Evolutionary conservation across 1,140 invertebrate species (phyloP).

Genomic region (Octopus bimaculoides): DNA sequence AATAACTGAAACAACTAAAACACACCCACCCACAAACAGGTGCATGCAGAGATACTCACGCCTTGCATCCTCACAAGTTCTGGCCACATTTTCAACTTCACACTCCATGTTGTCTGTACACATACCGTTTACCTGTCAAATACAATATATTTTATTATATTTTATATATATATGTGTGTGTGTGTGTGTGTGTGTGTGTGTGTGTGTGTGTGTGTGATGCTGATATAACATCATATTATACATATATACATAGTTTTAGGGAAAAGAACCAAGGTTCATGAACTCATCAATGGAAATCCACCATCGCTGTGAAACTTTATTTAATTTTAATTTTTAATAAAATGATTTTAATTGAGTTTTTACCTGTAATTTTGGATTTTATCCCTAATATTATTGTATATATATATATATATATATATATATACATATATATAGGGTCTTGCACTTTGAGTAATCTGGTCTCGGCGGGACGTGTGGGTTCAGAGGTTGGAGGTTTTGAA

Average conservation of each 20-base stretch:
- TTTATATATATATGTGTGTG: neutral
- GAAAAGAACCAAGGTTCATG: neutral
- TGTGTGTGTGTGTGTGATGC: neutral
- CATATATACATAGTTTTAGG: neutral
- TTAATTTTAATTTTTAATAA: too few relatives aligned
- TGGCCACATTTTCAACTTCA: slow-evolving; percentile 50
- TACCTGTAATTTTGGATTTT: too few relatives aligned
- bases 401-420: too few relatives aligned
- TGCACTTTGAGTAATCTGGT: too few relatives aligned
- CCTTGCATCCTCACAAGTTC: slow-evolving; percentile 54
- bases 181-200: neutral
- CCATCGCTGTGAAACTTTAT: too few relatives aligned
- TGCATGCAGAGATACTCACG: slow-evolving; percentile 23
- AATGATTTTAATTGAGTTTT: too few relatives aligned
- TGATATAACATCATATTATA: neutral
- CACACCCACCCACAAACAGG: neutral
- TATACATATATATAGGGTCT: too few relatives aligned
- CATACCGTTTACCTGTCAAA: slow-evolving; percentile 47
- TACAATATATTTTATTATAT: neutral
- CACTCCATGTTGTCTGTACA: slow-evolving; percentile 54
- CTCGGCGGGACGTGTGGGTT: too few relatives aligned
- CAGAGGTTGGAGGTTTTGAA: too few relatives aligned
- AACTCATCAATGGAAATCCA: too few relatives aligned
- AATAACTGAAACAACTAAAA: too few relatives aligned
- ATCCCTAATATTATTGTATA: too few relatives aligned